These are phyloP conservation scores for Trachythela sp. DNA, from an alignment of 64 coral and sea anemone species.

Conservation along the genomic window DNA sequence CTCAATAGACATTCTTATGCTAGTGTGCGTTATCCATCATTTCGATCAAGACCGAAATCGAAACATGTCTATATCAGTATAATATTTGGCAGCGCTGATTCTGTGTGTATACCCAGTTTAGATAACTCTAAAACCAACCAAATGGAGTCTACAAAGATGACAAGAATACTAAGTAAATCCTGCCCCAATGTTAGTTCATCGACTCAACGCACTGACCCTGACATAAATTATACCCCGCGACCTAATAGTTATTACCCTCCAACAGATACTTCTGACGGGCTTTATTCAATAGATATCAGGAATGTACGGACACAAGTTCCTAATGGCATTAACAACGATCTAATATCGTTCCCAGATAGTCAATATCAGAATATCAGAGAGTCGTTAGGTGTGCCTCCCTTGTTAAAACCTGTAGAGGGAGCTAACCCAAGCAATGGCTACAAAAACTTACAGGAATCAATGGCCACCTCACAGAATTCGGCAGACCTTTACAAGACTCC, in stretches of 20 bases:
- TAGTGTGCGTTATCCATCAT: background rate
- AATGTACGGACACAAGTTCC: background rate
- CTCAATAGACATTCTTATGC: conserved; percentile 4
- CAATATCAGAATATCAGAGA: background rate
- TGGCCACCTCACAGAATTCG: background rate
- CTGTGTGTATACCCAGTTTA: background rate
- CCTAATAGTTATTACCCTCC: background rate
- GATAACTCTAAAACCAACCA: background rate
- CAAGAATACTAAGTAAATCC: background rate
- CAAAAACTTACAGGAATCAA: background rate
- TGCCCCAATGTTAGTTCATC: background rate
- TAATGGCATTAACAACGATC: background rate
- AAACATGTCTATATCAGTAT: background rate
- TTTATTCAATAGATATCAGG: background rate
- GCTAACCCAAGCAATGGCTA: background rate
- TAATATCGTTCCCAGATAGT: background rate
- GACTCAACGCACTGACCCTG: background rate
- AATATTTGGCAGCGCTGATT: background rate
- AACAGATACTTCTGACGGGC: background rate
- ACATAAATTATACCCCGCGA: background rate
- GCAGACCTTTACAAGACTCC: background rate
- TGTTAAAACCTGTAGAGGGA: background rate
- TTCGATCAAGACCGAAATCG: background rate
- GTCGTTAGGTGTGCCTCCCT: background rate
- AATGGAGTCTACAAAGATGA: background rate